phyloP scores from a whole-genome alignment of 2,888 invertebrate species.

The Tipula unca region DNA sequence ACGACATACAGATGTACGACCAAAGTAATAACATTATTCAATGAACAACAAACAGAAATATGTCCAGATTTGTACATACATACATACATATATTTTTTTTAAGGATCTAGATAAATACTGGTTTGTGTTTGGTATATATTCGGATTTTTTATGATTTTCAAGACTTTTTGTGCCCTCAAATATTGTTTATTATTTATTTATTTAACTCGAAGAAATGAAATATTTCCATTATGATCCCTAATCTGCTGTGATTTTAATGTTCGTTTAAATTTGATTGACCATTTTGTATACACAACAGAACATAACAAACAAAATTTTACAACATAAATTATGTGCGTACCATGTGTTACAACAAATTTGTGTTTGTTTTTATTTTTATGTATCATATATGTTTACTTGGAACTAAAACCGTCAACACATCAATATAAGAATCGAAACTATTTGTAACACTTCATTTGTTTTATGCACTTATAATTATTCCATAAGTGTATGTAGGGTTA shows the following conservation, averaged over 20 bases:
- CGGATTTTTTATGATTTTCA: background rate
- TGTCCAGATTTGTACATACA: background rate
- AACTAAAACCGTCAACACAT: background rate
- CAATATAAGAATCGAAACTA: background rate
- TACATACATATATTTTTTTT: background rate
- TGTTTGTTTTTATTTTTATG: background rate
- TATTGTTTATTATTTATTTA: background rate
- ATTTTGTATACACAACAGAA: background rate
- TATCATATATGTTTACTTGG: background rate
- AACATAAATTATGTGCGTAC: background rate
- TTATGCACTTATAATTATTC: conserved; percentile 8
- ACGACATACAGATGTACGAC: background rate
- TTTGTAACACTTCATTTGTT: conserved; percentile 2
- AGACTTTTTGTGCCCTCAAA: background rate
- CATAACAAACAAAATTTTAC: background rate
- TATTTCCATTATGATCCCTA: background rate
- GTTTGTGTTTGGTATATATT: background rate
- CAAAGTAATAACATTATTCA: too few species aligned
- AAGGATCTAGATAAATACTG: background rate
- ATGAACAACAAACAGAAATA: background rate
- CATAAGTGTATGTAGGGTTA: background rate
- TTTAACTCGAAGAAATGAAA: background rate
- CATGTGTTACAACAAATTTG: background rate
- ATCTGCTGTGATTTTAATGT: background rate
- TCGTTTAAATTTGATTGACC: background rate